Conservation (phyloP, 37 sponge, comb jelly and placozoan species). For the Beroe ovata region DNA sequence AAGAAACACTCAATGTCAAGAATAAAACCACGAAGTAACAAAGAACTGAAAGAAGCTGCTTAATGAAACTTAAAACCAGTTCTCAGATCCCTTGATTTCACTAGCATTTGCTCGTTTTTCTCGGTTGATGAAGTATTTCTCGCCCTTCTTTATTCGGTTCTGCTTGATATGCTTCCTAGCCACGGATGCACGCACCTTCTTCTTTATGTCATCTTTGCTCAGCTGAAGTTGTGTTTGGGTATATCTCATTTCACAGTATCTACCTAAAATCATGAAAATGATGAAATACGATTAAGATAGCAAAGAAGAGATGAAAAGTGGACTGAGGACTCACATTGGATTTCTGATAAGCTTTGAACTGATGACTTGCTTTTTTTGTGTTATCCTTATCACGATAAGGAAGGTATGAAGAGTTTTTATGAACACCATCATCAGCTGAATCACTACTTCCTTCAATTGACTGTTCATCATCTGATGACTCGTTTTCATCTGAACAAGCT, state of each 20-base stretch:
- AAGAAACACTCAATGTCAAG: too few relatives aligned
- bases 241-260: too few relatives aligned
- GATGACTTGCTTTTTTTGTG: slow-evolving; percentile 6
- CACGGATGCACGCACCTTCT: slow-evolving; percentile 27
- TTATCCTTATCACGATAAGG: slow-evolving; percentile 40
- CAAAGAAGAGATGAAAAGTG: not conserved
- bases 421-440: slow-evolving; percentile 48
- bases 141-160: slow-evolving; percentile 59
- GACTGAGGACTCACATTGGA: not conserved
- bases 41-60: too few relatives aligned
- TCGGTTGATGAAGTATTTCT: slow-evolving; percentile 50
- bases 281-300: too few relatives aligned
- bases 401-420: not conserved
- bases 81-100: slow-evolving; percentile 49
- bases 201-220: slow-evolving; percentile 34
- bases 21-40: too few relatives aligned
- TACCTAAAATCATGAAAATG: not conserved
- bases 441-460: slow-evolving; percentile 1
- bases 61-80: slow-evolving; percentile 47
- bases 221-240: slow-evolving; percentile 10
- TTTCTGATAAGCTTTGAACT: slow-evolving; percentile 24
- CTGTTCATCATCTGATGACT: too few relatives aligned
- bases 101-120: slow-evolving; percentile 9
- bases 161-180: slow-evolving; percentile 35
- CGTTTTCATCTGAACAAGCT: too few relatives aligned